Conservation (phyloP, 2,113 vertebrate species). For the Cricetomys ansorgei region DNA sequence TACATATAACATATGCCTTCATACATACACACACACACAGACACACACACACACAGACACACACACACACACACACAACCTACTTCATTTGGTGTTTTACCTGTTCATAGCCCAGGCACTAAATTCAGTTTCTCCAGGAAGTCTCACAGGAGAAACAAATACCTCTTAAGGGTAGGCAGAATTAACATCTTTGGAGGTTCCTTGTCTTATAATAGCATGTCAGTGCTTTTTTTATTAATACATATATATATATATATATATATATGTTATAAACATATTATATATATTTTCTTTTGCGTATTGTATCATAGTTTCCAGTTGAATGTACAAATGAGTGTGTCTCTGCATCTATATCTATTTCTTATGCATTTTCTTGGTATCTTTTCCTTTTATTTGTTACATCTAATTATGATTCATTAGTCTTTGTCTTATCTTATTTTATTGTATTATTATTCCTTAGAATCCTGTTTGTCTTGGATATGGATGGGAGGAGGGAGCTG, state of each 20-base stretch:
- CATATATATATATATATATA: not conserved
- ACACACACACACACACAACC: not conserved
- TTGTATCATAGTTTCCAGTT: not conserved
- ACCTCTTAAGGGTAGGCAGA: not conserved
- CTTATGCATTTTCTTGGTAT: not conserved
- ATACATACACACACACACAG: not conserved
- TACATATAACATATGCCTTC: not conserved
- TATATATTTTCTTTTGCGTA: not conserved
- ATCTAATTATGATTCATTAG: not conserved
- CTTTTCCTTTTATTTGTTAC: not conserved
- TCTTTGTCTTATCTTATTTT: not conserved
- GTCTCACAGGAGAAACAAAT: not conserved
- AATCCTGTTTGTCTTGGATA: not conserved
- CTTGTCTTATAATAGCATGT: not conserved
- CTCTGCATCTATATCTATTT: not conserved
- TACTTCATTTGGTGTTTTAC: constrained; percentile 15
- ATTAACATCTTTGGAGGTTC: no score
- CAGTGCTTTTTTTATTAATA: not conserved
- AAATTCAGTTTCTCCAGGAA: not conserved
- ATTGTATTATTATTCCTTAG: not conserved
- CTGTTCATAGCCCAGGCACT: not conserved
- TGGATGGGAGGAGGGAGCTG: not conserved
- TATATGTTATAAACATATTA: no score
- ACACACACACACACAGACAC: not conserved
- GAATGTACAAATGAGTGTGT: not conserved